These are phyloP conservation scores for Varroa destructor DNA, from an alignment of 1,140 invertebrate genomes.

Conservation along the genomic window DNA sequence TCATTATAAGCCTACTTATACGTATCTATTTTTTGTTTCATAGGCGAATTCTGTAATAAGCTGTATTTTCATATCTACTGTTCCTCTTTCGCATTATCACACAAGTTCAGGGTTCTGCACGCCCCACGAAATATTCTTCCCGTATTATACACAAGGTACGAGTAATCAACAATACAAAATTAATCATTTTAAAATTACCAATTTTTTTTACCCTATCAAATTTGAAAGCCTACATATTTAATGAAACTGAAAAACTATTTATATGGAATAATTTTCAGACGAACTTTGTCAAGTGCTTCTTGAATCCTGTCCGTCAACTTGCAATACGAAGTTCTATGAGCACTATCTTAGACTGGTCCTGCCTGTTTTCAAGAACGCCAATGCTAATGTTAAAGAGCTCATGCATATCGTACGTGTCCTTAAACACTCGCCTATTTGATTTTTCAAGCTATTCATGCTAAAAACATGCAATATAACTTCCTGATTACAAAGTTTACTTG, in stretches of 20 bases:
- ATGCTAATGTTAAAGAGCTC: conserved; percentile 64
- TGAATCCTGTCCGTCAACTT: conserved; percentile 40
- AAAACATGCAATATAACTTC: too few species aligned
- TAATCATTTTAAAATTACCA: conserved; percentile 11
- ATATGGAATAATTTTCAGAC: conserved; percentile 40
- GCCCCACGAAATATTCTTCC: conserved; percentile 59
- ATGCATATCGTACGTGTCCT: conserved; percentile 48
- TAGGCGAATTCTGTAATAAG: conserved; percentile 49
- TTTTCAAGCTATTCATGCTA: too few species aligned
- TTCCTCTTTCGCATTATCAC: conserved; percentile 64
- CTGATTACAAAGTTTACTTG: too few species aligned
- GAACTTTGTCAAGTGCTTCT: conserved; percentile 57
- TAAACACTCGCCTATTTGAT: too few species aligned
- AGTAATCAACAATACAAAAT: conserved; percentile 15
- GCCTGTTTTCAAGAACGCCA: conserved; percentile 62
- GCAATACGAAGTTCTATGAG: conserved; percentile 51
- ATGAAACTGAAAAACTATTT: conserved; percentile 29
- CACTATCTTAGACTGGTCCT: conserved; percentile 65
- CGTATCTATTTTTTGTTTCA: conserved; percentile 37
- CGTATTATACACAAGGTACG: conserved; percentile 58
- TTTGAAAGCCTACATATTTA: conserved; percentile 25
- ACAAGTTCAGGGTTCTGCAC: conserved; percentile 53
- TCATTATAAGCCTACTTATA: conserved; percentile 31
- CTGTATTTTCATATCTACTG: conserved; percentile 58
- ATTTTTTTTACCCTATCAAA: conserved; percentile 28